A percentile compares a stretch with the other conserved stretches of the same genome.
phyloP scores from a whole-genome alignment of 2,113 vertebrate genomes.

The Ictidomys tridecemlineatus region DNA sequence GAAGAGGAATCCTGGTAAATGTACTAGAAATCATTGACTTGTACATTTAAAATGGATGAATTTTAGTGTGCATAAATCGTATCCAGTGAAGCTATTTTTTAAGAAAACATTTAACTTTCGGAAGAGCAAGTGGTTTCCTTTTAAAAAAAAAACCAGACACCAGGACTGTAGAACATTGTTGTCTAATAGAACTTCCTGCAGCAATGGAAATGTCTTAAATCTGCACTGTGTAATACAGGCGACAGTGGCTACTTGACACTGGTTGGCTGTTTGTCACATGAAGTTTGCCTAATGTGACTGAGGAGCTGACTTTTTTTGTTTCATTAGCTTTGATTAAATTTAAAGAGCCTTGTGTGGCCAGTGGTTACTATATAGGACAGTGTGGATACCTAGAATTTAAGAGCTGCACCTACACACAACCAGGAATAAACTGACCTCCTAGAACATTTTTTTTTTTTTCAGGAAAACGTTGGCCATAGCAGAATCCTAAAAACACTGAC shows the following conservation, averaged over 20 bases:
- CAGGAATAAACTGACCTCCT: not conserved
- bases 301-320: not conserved
- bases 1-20: not conserved
- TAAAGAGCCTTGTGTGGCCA: not conserved
- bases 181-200: not conserved
- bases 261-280: not conserved
- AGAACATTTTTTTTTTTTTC: not conserved
- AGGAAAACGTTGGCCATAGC: not conserved
- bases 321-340: not conserved
- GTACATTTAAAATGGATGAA: not conserved
- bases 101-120: not conserved
- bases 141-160: not conserved
- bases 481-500: not conserved
- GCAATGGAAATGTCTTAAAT: not conserved
- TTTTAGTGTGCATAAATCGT: not conserved
- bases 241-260: not conserved
- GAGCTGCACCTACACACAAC: not conserved
- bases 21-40: not conserved
- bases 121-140: not conserved
- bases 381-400: not conserved
- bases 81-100: not conserved
- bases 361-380: not conserved
- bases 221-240: not conserved
- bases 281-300: not conserved
- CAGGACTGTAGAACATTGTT: not conserved